A percentile compares a stretch with the other conserved stretches of the same genome.
These are phyloP conservation scores for Acronicta alni DNA, from an alignment of 2,888 invertebrate genomes.

Conservation along the genomic window DNA sequence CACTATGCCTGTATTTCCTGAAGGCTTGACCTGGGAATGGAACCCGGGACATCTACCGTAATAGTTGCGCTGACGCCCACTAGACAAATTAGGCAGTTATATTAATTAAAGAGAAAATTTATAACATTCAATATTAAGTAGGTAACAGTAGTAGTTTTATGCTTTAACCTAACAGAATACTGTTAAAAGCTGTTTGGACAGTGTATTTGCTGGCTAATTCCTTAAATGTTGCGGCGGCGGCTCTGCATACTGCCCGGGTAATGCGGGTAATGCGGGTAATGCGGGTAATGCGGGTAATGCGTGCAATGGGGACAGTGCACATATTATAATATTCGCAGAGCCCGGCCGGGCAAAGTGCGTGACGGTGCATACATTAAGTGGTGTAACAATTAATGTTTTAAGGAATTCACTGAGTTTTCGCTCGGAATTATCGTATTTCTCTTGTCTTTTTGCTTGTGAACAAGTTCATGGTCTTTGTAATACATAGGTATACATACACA, in stretches of 20 bases:
- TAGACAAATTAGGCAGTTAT: too few relatives aligned
- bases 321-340: constrained; percentile 22
- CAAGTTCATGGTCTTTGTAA: too few relatives aligned
- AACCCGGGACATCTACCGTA: too few relatives aligned
- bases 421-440: neutral
- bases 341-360: constrained; percentile 28
- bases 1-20: too few relatives aligned
- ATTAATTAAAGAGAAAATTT: too few relatives aligned
- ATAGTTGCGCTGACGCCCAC: too few relatives aligned
- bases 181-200: constrained; percentile 9
- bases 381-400: constrained; percentile 37
- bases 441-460: too few relatives aligned
- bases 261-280: constrained; percentile 29
- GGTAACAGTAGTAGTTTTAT: neutral
- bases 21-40: too few relatives aligned
- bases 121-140: too few relatives aligned
- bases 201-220: constrained; percentile 27
- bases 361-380: constrained; percentile 37
- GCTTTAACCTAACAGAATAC: neutral
- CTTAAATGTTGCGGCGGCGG: constrained; percentile 22
- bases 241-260: constrained; percentile 28
- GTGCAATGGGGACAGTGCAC: constrained; percentile 36
- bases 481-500: too few relatives aligned
- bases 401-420: constrained; percentile 17
- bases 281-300: constrained; percentile 39